Evolutionary conservation across 2,113 vertebrate species (phyloP), one percentile per base, ranked within the genome.

Genomic region (Ammodytes dubius): DNA sequence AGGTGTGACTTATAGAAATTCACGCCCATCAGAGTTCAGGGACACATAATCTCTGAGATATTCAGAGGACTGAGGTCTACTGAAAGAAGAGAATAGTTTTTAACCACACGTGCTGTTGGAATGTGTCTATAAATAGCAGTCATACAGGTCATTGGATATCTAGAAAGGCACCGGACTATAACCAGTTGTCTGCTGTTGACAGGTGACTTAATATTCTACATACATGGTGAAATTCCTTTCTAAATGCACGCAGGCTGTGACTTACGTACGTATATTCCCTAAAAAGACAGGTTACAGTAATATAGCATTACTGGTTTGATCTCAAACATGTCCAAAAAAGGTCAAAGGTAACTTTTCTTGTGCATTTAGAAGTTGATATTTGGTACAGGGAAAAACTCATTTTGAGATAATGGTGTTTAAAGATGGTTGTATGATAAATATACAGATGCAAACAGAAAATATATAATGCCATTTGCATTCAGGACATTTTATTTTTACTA

Each of bases 161-260:
- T 39, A 40, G 43, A 46, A 77, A 75, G 80, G 12, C 71, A 13
- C 37, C 0, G 64, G 81, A 83, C 87, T 27, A 90, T 87, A 87
- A 67, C 52, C 92, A 92, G 89, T 89, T 90, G 92, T 80, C 83
- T 72, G 27, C 79, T 52, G 90, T n/a, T 75, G 84, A 91, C 88
- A 88, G 78, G 58, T 46, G 75, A 89, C 61, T 74, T 82, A 58
- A 83, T 81, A 86, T 78, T 84, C 63, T 45, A 4, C 60, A 82
- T 70, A 57, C 58, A 69, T 19, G 50, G 14, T 15, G 58, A 56
- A 88, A 90, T 89, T 83, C 84, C 77, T 70, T 77, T 82, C 74
- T 64, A 67, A 84, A 64, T 59, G 54, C 74, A 76, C 68, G 17
- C 53, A 60, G 40, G 11, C 39, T 46, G 4, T 3, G 27, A 12